Evolutionary conservation across 2,888 invertebrate genomes (phyloP).

Genomic region (Dryococelus australis): DNA sequence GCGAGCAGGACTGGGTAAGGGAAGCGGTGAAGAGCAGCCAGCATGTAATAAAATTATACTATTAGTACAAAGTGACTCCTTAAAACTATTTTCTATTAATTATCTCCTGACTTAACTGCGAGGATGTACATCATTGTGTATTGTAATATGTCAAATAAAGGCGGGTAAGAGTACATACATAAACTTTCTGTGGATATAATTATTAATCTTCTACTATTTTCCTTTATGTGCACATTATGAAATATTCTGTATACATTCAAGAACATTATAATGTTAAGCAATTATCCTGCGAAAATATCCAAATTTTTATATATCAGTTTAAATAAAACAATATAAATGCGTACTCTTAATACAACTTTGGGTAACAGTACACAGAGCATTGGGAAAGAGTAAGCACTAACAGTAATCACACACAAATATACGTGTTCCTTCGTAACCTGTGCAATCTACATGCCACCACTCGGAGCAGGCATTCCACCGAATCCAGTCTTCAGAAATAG

Average conservation of each 20-base stretch:
- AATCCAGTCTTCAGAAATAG: neutral
- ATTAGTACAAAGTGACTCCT: too few species aligned
- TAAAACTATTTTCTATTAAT: too few species aligned
- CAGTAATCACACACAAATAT: neutral
- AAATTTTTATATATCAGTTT: neutral
- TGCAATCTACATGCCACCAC: conserved; percentile 23
- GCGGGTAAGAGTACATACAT: neutral
- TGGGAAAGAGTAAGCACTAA: neutral
- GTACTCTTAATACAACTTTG: neutral
- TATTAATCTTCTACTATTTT: neutral
- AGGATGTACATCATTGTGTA: too few species aligned
- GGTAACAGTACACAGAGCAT: conserved; percentile 11
- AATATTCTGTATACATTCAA: neutral
- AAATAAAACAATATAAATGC: conserved; percentile 17
- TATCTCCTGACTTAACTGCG: too few species aligned
- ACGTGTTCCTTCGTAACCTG: neutral
- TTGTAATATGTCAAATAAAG: too few species aligned
- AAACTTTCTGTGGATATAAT: neutral
- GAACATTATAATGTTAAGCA: neutral
- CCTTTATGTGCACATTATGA: too few species aligned
- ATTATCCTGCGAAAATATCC: neutral
- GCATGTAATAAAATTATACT: too few species aligned
- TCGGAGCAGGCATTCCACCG: neutral
- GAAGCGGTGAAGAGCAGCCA: too few species aligned
- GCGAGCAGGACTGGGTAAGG: too few species aligned